These are phyloP conservation scores for Spialia ferax DNA, from an alignment of 2,888 invertebrate species.

Conservation along the genomic window DNA sequence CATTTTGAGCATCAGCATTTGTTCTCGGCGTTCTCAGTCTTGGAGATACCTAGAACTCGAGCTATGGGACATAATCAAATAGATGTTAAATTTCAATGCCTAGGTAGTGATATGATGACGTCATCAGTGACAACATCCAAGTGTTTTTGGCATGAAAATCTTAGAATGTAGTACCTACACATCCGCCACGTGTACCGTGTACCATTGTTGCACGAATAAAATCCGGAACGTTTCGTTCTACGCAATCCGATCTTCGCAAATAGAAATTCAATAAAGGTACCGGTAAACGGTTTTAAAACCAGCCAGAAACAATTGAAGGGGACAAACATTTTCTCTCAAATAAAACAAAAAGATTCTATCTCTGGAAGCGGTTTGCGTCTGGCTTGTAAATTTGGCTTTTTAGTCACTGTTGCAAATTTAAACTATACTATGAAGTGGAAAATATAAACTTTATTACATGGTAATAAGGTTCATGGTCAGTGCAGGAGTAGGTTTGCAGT, in stretches of 20 bases:
- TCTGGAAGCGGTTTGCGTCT: constrained; percentile 56
- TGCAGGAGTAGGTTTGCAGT: constrained; percentile 55
- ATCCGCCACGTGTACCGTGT: too few species aligned
- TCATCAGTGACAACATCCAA: too few species aligned
- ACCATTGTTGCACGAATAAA: neutral
- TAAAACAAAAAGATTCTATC: constrained; percentile 59
- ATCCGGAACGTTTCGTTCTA: neutral
- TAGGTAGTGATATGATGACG: too few species aligned
- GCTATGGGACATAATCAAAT: too few species aligned
- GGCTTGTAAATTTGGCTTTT: constrained; percentile 66
- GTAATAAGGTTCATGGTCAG: constrained; percentile 26
- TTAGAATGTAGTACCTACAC: too few species aligned
- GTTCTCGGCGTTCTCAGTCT: too few species aligned
- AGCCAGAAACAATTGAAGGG: constrained; percentile 44
- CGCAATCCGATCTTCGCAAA: constrained; percentile 32
- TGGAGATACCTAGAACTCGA: too few species aligned
- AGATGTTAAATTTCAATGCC: too few species aligned
- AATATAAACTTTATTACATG: constrained; percentile 42
- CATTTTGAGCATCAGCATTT: too few species aligned
- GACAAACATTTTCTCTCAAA: constrained; percentile 54
- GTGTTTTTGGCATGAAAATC: too few species aligned
- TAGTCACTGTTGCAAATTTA: constrained; percentile 50
- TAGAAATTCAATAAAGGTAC: constrained; percentile 37
- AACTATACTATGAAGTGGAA: neutral
- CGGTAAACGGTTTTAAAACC: constrained; percentile 45